Evolutionary conservation across 1,140 invertebrate species (phyloP).

Genomic region (Muscidifurax raptorellus): DNA sequence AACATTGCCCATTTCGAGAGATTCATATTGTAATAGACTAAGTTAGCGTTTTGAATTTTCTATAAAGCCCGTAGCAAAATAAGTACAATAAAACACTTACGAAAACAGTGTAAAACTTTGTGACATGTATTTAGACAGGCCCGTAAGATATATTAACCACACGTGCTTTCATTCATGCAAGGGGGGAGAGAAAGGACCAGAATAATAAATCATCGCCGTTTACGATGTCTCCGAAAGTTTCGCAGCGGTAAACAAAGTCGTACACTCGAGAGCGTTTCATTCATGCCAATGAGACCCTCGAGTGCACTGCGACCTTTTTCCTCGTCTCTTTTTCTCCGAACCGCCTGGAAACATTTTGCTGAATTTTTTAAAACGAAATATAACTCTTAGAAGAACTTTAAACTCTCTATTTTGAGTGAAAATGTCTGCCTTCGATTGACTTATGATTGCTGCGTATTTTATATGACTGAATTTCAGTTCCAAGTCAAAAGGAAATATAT

Average conservation of each 20-base stretch:
- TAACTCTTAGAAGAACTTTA: not conserved
- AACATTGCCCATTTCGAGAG: no score
- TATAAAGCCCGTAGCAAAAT: no score
- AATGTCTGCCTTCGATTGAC: not conserved
- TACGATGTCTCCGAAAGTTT: not conserved
- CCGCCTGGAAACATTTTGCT: not conserved
- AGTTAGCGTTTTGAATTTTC: no score
- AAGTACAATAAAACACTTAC: no score
- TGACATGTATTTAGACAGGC: no score
- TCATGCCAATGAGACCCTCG: constrained; percentile 15
- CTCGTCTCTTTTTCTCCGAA: not conserved
- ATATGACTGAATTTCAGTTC: no score
- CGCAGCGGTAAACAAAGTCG: not conserved
- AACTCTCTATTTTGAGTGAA: not conserved
- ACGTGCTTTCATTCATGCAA: not conserved
- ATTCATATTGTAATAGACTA: no score
- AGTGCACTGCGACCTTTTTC: constrained; percentile 9
- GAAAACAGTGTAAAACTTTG: no score
- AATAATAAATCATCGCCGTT: constrained; percentile 27
- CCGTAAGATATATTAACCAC: no score
- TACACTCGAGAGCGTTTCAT: constrained; percentile 1
- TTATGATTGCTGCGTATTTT: no score
- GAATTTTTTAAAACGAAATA: not conserved
- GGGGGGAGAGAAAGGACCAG: not conserved
- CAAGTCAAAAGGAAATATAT: no score